phyloP scores from a whole-genome alignment of 2,113 vertebrate genomes.

The Elanus axillaris region DNA sequence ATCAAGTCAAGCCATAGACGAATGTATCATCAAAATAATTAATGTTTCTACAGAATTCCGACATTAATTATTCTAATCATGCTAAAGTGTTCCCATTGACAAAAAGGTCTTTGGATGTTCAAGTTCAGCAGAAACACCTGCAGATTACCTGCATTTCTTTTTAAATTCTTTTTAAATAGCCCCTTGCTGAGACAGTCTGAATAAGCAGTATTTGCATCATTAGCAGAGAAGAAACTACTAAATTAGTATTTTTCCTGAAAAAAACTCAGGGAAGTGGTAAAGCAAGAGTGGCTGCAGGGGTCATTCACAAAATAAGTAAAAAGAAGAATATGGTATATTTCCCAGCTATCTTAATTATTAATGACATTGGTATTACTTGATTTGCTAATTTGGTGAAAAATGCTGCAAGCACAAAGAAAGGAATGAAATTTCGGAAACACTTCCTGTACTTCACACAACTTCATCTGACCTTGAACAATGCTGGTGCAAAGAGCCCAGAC shows the following conservation, averaged over 20 bases:
- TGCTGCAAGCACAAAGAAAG: not conserved
- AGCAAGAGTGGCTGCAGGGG: not conserved
- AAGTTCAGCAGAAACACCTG: not conserved
- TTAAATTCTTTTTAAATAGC: not conserved
- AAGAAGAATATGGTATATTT: not conserved
- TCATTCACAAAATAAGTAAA: not conserved
- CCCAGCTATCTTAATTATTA: not conserved
- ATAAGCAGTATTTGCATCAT: not conserved
- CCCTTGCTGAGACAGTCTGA: not conserved
- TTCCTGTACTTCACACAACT: not conserved
- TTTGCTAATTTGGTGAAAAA: not conserved
- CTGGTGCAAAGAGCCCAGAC: not conserved
- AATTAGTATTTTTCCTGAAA: not conserved
- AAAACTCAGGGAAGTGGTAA: not conserved
- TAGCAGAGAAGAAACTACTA: not conserved
- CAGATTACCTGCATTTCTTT: not conserved
- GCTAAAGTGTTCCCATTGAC: not conserved
- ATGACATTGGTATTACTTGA: not conserved
- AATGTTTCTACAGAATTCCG: not conserved
- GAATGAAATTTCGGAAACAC: not conserved
- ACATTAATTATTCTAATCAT: not conserved
- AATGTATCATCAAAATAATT: not conserved
- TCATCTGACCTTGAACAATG: constrained; percentile 31
- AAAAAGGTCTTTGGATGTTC: not conserved
- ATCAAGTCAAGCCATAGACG: not conserved